Base-by-base conservation (phyloP, 64 coral and sea anemone species). In the Stichodactyla mertensii region DNA sequence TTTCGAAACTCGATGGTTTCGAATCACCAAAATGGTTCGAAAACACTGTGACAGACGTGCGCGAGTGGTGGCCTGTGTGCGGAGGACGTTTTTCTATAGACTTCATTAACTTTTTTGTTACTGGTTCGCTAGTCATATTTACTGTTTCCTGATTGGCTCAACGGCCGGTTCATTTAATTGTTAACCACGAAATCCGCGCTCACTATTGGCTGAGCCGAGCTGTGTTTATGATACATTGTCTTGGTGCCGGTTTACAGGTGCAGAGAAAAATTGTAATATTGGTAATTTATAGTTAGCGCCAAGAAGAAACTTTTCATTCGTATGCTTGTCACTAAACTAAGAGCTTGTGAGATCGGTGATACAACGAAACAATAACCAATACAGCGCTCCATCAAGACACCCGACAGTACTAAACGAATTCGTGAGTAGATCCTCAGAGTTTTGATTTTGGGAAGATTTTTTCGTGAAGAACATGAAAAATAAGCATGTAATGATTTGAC, bases 221-320 rank as follows among this genome's bases (percentile, higher is more conserved):
- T 88, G 91, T 90, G 94, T 96, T 96, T 96, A 93, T 87, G 51
- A 86, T 80, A 77, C 85, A 96, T 93, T 96, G 94, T 96, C 60
- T 96, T 89, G 66, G 79, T 84, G 90, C 90, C 93, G 87, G 93
- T 92, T 87, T 96, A 87, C 94, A 96, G 91, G 88, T 96, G 94
- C 86, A 96, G 89, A 89, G 85, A 89, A 87, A 89, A 84, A 96
- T 96, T 96, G 94, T 96, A 96, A 96, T 96, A 89, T 96, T 90
- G 94, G 94, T 88, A 96, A 96, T 96, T 96, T 96, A 96, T 96
- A 96, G 94, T 96, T 92, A 93, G 94, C 94, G 94, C 94, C 79
- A 96, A 88, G 93, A 87, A 85, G 86, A 84, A 84, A 89, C 71
- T 57, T 90, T 93, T 93, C 94, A 96, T 82, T 96, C 94, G 88